Base-by-base conservation (phyloP, 2,797 vertebrate species). In the Dendrocincla fuliginosa region DNA sequence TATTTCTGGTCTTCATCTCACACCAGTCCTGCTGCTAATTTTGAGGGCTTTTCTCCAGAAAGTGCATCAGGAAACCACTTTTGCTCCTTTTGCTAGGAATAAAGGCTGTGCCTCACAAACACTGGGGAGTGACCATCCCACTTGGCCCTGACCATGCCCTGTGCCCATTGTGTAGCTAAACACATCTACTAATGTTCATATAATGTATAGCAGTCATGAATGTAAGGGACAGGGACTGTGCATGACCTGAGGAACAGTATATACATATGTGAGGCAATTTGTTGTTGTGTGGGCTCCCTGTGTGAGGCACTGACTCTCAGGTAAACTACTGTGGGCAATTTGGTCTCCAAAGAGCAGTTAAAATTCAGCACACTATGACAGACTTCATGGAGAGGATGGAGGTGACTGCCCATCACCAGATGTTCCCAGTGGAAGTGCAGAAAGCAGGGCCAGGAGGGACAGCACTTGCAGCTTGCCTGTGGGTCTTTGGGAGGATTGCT, bases 211-310 rank as follows among this genome's bases (percentile, higher is more conserved):
- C 20, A 86, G 33, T 67, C 1, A 0, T 6, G 11, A 76, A 20
- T 9, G 13, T 20, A 32, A 53, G 15, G 27, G 41, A 37, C 10
- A 35, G 23, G 33, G 37, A 33, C 3, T 13, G 35, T 24, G 10
- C 0, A 0, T 15, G n/a, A 8, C 33, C 19, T 49, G 61, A 78
- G 28, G 49, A 89, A 70, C 5, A 5, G 2, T n/a, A 16, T 35
- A 24, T 28, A 70, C 2, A 32, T 1, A 6, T 22, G 8, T 42
- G 49, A 84, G 15, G 27, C 33, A 37, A 13, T 53, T 22, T 55
- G 17, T 28, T n/a, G 5, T 16, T 44, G 24, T 56, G 35, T 8
- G 24, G 55, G 16, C 13, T 89, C 22, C 8, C n/a, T 46, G 12
- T 4, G 14, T 9, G 18, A 25, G 32, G 6, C 47, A 18, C 11